Evolutionary conservation across 2,797 vertebrate genomes (phyloP).

Genomic region (Alosa sapidissima): DNA sequence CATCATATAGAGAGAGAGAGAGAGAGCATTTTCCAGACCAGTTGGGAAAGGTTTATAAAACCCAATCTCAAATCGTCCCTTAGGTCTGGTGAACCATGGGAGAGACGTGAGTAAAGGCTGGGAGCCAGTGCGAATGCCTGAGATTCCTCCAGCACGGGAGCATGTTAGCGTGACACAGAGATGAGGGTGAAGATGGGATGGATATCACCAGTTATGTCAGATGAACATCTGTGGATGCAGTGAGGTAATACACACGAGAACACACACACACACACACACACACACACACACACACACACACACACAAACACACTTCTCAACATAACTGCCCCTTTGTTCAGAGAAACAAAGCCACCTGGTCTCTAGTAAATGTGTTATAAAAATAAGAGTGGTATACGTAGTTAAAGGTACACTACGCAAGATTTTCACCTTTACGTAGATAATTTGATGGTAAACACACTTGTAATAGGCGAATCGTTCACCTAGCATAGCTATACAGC

Average conservation of each 20-base stretch:
- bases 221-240: not conserved
- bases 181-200: not conserved
- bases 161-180: not conserved
- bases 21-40: not conserved
- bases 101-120: not conserved
- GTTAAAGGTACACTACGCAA: not conserved
- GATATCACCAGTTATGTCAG: not conserved
- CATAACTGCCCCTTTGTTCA: not conserved
- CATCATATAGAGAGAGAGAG: not conserved
- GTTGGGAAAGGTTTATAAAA: not conserved
- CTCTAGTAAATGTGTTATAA: not conserved
- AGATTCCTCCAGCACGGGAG: conserved; percentile 11
- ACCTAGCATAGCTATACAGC: too few species aligned
- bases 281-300: not conserved
- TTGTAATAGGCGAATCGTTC: too few species aligned
- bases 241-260: conserved; percentile 5
- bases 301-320: too few species aligned
- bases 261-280: not conserved
- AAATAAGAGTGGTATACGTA: not conserved
- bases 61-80: not conserved
- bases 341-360: not conserved
- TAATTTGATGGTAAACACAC: too few species aligned
- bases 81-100: not conserved
- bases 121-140: not conserved
- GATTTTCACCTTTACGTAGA: too few species aligned